A percentile compares a stretch with the other conserved stretches of the same genome.
These are phyloP conservation scores for Cryptocephalus primarius DNA, from an alignment of 2,888 invertebrate genomes.

Conservation along the genomic window DNA sequence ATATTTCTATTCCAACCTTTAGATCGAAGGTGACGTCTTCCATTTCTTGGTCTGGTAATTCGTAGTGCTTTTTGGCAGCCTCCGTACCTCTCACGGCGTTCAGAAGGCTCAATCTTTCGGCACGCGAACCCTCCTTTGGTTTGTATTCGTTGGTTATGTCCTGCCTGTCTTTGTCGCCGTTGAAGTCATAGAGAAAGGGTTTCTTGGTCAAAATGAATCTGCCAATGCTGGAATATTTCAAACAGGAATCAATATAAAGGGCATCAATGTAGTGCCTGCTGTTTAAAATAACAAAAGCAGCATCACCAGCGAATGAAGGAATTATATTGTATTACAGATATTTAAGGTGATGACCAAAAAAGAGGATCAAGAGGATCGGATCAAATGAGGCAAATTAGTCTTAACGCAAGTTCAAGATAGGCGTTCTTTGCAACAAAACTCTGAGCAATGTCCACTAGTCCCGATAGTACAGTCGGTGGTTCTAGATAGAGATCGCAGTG, in stretches of 20 bases:
- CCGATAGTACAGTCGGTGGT: too few species aligned
- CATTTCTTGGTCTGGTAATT: slow-evolving; percentile 42
- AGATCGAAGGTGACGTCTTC: slow-evolving; percentile 51
- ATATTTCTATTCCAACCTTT: slow-evolving; percentile 4
- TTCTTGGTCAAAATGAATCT: slow-evolving; percentile 64
- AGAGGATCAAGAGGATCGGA: too few species aligned
- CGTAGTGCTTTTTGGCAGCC: slow-evolving; percentile 12
- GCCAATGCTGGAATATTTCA: slow-evolving; percentile 49
- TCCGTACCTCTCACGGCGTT: slow-evolving; percentile 53
- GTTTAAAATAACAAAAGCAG: too few species aligned
- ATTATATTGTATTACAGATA: too few species aligned
- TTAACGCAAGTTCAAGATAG: too few species aligned
- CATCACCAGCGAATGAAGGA: too few species aligned
- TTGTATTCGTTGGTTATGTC: slow-evolving; percentile 64
- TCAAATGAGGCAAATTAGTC: too few species aligned
- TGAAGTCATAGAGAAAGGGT: slow-evolving; percentile 58
- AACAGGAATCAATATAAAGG: not conserved
- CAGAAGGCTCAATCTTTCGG: slow-evolving; percentile 61
- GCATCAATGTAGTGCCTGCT: not conserved
- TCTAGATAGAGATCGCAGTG: too few species aligned
- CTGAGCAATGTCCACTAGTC: too few species aligned
- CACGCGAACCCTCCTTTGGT: slow-evolving; percentile 57
- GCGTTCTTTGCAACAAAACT: too few species aligned
- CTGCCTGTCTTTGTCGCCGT: slow-evolving; percentile 59
- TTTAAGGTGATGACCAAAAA: too few species aligned